Evolutionary conservation across 2,797 vertebrate species (phyloP).

Genomic region (Trachurus trachurus): DNA sequence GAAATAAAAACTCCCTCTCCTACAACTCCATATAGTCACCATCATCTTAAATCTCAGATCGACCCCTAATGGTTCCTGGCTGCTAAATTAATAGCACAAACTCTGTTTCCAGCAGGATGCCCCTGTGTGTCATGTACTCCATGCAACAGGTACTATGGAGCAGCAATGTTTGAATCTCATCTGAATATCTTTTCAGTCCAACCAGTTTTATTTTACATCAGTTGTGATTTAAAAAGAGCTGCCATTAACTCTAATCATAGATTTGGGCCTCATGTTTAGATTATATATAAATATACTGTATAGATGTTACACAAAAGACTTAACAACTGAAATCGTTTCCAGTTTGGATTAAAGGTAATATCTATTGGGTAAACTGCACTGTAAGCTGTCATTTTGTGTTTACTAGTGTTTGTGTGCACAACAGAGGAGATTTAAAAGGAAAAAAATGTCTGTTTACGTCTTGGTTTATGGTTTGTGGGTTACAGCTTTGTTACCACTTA

Average conservation of each 20-base stretch:
- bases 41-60: neutral
- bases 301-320: neutral
- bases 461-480: neutral
- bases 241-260: neutral
- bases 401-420: neutral
- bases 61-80: conserved; percentile 11
- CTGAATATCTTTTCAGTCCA: neutral
- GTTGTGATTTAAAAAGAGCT: neutral
- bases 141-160: conserved; percentile 52
- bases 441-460: neutral
- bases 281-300: neutral
- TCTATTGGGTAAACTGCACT: neutral
- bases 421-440: neutral
- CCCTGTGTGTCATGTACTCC: conserved; percentile 17
- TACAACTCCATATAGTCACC: neutral
- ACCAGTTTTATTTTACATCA: neutral
- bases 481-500: neutral
- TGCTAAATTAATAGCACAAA: conserved; percentile 31
- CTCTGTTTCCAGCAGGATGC: conserved; percentile 18
- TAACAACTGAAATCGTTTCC: neutral
- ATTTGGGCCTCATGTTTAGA: neutral
- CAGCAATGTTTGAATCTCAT: conserved; percentile 4
- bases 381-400: neutral
- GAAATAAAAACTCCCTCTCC: neutral
- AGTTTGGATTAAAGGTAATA: neutral